Evolutionary conservation across 2,888 invertebrate genomes (phyloP), one percentile per base, ranked within the genome.

Genomic region (Dascillus cervinus): DNA sequence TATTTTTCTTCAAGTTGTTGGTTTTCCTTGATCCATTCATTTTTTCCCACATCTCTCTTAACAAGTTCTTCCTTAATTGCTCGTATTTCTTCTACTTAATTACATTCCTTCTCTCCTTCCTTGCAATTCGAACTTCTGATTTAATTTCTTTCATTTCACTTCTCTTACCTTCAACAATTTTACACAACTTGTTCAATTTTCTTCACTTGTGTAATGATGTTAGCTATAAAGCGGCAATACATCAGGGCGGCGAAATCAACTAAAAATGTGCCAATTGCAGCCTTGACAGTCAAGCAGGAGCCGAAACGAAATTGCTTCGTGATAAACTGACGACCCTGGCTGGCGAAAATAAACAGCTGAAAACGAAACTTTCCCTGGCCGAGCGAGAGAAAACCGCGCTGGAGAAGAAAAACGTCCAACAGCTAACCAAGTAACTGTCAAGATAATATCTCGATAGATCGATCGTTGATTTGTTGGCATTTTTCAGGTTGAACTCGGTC

Each of bases 381-480:
- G 66, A 64, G 1, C 77, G 72, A 41, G 86, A 88, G 29, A 85
- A 85, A 56, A 72, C 71, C 44, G 55, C 59, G 2, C 52, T 82
- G 12, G 89, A 91, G 46, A 81, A 77, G 52, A 85, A 84, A 57
- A 64, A 83, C 33, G 67, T 73, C 1, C 71, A 75, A 21, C 71
- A 80, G 47, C 70, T 68, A 35, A 58, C 64, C 35, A 84, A 80
- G 75, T 78, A 43, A 50, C 49, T 34, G 22, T 19, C 6, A 3
- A 11, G 6, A 8, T 12, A 11, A 19, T 25, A 21, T 10, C 3
- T 13, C 3, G n/a, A n/a, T n/a, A n/a, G n/a, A 17, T 3, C 6
- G 9, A 22, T 13, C 17, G 23, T 27, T 34, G 9, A 31, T 38
- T 42, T 51, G 1, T 44, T 78, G 81, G 53, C n/a, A n/a, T 17